phyloP scores from a whole-genome alignment of 2,888 invertebrate genomes.

The Lithophane semibrunnea region DNA sequence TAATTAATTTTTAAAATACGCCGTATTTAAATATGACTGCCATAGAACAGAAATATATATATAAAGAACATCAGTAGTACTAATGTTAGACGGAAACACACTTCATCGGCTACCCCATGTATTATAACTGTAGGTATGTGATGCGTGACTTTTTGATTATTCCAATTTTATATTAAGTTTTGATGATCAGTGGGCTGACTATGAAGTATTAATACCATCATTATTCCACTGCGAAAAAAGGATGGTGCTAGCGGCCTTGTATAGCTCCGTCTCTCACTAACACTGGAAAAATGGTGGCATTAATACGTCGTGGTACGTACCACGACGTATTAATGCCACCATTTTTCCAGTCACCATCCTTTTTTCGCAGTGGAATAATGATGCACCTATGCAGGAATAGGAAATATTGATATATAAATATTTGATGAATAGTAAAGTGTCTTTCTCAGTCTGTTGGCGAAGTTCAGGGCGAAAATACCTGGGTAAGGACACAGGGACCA shows the following conservation, averaged over 20 bases:
- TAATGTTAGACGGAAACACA: slow-evolving; percentile 71
- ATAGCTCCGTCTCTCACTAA: too few species aligned
- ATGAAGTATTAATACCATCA: too few species aligned
- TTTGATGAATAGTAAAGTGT: too few species aligned
- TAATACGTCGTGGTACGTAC: too few species aligned
- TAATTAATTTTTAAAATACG: slow-evolving; percentile 7
- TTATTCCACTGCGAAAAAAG: too few species aligned
- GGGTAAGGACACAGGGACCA: neutral
- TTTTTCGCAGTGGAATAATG: too few species aligned
- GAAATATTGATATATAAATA: too few species aligned
- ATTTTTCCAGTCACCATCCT: too few species aligned
- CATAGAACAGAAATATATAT: slow-evolving; percentile 34
- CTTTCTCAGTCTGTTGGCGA: neutral
- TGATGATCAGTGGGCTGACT: neutral
- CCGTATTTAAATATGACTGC: slow-evolving; percentile 30
- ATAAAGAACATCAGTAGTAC: slow-evolving; percentile 27
- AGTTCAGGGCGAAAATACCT: neutral
- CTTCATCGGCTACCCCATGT: slow-evolving; percentile 72
- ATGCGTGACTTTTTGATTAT: slow-evolving; percentile 53
- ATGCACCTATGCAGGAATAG: too few species aligned
- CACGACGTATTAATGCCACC: too few species aligned
- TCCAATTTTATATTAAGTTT: neutral
- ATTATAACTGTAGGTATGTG: slow-evolving; percentile 45
- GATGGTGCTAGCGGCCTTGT: too few species aligned
- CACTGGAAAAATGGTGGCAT: too few species aligned